A percentile compares a stretch with the other conserved stretches of the same genome.
These are phyloP conservation scores for Caenorhabditis elegans DNA, from an alignment of 1,140 invertebrate species.

Conservation along the genomic window DNA sequence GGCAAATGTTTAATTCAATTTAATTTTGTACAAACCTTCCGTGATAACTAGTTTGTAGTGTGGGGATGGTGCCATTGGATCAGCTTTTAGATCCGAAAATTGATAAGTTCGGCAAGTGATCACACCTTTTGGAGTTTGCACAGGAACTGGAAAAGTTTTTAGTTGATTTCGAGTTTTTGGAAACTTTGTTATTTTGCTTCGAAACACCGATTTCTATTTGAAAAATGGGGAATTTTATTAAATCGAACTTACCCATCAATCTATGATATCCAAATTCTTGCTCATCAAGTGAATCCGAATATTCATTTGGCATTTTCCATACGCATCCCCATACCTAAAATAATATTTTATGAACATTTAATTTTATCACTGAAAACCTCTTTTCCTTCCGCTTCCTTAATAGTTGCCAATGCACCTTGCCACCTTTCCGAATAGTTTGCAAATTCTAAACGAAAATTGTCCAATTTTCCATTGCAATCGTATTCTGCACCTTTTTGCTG, in stretches of 20 bases:
- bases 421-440: neutral
- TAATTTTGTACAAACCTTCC: too few species aligned
- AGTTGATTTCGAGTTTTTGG: too few species aligned
- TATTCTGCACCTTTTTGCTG: conserved; percentile 21
- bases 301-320: conserved; percentile 22
- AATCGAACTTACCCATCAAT: conserved; percentile 2
- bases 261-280: neutral
- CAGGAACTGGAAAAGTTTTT: conserved; percentile 20
- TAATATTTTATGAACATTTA: neutral
- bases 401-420: conserved; percentile 19
- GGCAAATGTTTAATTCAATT: too few species aligned
- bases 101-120: conserved; percentile 34
- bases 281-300: conserved; percentile 12
- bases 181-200: too few species aligned
- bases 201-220: too few species aligned
- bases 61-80: neutral
- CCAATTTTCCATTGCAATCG: neutral
- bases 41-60: neutral
- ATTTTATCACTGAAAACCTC: neutral
- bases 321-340: conserved; percentile 25
- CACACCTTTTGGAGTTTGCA: neutral
- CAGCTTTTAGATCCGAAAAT: conserved; percentile 34
- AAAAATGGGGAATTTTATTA: too few species aligned
- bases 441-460: neutral
- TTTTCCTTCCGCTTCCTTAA: neutral